These are phyloP conservation scores for Stenodera caucasica DNA, from an alignment of 2,888 invertebrate species.

Conservation along the genomic window DNA sequence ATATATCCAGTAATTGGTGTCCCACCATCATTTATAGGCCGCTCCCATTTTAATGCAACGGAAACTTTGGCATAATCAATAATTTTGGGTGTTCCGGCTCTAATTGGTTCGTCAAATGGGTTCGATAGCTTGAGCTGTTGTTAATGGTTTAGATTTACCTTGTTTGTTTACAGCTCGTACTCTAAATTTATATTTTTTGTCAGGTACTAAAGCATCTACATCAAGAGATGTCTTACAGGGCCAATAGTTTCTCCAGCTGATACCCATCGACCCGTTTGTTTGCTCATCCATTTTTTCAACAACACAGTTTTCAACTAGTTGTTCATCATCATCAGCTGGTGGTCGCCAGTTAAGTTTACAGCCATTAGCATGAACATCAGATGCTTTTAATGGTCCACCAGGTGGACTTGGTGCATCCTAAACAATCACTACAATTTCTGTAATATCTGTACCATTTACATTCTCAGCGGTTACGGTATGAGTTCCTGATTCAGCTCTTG, in stretches of 20 bases:
- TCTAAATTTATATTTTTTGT: constrained; percentile 97
- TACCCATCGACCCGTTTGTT: constrained; percentile 91
- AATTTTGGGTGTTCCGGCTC: constrained; percentile 84
- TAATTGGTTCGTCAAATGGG: constrained; percentile 85
- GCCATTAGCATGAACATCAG: constrained; percentile 87
- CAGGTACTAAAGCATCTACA: constrained; percentile 85
- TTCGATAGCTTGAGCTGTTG: constrained; percentile 85
- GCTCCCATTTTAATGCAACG: constrained; percentile 90
- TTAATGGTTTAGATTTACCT: constrained; percentile 93
- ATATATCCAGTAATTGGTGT: constrained; percentile 92
- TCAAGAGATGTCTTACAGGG: constrained; percentile 72
- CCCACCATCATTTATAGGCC: constrained; percentile 83
- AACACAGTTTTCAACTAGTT: constrained; percentile 89
- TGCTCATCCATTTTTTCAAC: constrained; percentile 95
- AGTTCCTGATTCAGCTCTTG: constrained; percentile 84
- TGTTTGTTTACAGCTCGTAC: constrained; percentile 96
- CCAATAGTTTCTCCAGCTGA: constrained; percentile 91
- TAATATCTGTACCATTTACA: constrained; percentile 89
- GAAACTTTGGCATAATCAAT: constrained; percentile 93
- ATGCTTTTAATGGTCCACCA: constrained; percentile 87
- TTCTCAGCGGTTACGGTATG: constrained; percentile 94
- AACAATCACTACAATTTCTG: constrained; percentile 88
- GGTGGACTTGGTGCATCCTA: constrained; percentile 88
- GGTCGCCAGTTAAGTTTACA: constrained; percentile 90
- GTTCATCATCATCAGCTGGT: constrained; percentile 93